A percentile compares a stretch with the other conserved stretches of the same genome.
Evolutionary conservation across 1,140 invertebrate genomes (phyloP).

Genomic region (Drosophila varians): DNA sequence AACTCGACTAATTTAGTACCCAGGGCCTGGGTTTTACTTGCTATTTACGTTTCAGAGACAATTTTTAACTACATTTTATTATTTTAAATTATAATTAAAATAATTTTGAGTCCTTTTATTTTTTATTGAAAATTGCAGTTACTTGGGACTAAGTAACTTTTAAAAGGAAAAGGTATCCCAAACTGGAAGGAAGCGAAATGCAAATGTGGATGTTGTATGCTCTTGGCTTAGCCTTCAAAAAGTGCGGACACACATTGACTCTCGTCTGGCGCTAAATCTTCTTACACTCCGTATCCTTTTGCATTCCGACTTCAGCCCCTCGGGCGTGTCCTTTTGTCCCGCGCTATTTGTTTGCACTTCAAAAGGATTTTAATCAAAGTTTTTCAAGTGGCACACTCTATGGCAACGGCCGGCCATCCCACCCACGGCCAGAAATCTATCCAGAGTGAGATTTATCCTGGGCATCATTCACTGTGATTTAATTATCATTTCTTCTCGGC

Average conservation of each 20-base stretch:
- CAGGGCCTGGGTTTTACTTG: background rate
- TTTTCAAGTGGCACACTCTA: slow-evolving; percentile 67
- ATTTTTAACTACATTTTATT: too few relatives aligned
- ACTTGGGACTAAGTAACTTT: too few relatives aligned
- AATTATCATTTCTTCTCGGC: slow-evolving; percentile 54
- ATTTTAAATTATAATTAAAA: too few relatives aligned
- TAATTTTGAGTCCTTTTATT: too few relatives aligned
- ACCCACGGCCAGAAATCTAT: slow-evolving; percentile 11
- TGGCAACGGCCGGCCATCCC: background rate
- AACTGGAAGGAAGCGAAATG: slow-evolving; percentile 23
- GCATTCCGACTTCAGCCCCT: background rate
- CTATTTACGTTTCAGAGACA: background rate
- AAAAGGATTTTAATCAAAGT: slow-evolving; percentile 81
- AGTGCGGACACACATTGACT: slow-evolving; percentile 63
- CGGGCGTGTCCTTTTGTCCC: slow-evolving; percentile 53
- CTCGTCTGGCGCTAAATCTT: slow-evolving; percentile 13
- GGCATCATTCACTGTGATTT: slow-evolving; percentile 68
- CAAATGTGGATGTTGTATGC: slow-evolving; percentile 49
- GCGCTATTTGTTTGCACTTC: slow-evolving; percentile 79
- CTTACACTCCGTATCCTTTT: background rate
- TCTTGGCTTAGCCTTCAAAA: slow-evolving; percentile 65
- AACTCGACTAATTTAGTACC: slow-evolving; percentile 23
- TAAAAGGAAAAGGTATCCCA: slow-evolving; percentile 11
- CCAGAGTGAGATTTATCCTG: slow-evolving; percentile 55
- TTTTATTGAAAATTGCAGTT: too few relatives aligned